Conservation (phyloP, 2,888 invertebrate genomes). For the Blastobasis lacticolella region DNA sequence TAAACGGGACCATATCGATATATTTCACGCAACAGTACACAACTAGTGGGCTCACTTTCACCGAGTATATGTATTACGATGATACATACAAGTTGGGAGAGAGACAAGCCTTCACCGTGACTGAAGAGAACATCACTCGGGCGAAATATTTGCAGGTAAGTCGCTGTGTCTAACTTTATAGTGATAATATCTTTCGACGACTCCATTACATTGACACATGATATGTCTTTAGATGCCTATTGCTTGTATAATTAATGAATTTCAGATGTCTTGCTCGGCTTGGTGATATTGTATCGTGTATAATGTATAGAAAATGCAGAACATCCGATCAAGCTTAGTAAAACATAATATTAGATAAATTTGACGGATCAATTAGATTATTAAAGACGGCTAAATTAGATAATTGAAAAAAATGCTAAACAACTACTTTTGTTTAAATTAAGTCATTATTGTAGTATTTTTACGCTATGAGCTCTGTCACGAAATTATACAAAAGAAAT, state of each 20-base stretch:
- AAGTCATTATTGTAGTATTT: too few species aligned
- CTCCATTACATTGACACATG: constrained; percentile 6
- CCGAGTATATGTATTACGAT: constrained; percentile 84
- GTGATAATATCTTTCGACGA: too few species aligned
- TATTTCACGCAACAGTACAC: constrained; percentile 93
- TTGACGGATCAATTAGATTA: too few species aligned
- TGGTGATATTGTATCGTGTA: too few species aligned
- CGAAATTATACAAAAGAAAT: too few species aligned
- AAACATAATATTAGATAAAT: too few species aligned
- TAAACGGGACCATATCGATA: constrained; percentile 84
- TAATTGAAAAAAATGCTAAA: too few species aligned
- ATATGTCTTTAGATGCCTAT: not conserved
- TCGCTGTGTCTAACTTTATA: not conserved
- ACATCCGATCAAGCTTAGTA: too few species aligned
- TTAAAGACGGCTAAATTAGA: too few species aligned
- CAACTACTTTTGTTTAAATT: too few species aligned
- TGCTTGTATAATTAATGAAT: not conserved
- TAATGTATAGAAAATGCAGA: too few species aligned
- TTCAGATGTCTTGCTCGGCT: not conserved
- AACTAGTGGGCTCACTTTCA: constrained; percentile 83
- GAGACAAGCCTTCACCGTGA: constrained; percentile 78
- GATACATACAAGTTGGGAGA: constrained; percentile 80
- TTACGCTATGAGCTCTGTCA: too few species aligned
- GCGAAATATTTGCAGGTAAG: constrained; percentile 73
- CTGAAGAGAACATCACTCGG: constrained; percentile 82